Percentiles rank a stretch among this genome's conserved stretches.
phyloP scores from a whole-genome alignment of 2,797 vertebrate genomes.

The Leuciscus waleckii region DNA sequence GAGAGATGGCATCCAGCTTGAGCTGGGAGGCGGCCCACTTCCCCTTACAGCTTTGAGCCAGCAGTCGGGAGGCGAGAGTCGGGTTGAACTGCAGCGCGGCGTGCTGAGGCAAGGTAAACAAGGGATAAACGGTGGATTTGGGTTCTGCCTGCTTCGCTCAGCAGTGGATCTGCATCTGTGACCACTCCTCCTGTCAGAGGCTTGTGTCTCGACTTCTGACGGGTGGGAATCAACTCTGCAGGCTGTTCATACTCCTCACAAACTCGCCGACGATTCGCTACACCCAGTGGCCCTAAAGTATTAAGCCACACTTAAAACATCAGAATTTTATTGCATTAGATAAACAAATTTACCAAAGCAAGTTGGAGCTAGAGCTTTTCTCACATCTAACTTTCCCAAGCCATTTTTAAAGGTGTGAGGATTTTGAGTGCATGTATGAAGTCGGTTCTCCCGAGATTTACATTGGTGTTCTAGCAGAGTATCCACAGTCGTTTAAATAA shows the following conservation, averaged over 20 bases:
- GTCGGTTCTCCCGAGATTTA: neutral
- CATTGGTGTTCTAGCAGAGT: neutral
- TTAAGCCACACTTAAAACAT: neutral
- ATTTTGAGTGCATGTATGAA: neutral
- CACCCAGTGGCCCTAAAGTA: neutral
- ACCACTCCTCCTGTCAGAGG: slow-evolving; percentile 62
- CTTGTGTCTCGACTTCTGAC: slow-evolving; percentile 55
- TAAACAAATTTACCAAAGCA: neutral
- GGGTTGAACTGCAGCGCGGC: slow-evolving; percentile 68
- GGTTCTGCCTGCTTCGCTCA: slow-evolving; percentile 49
- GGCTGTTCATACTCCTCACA: slow-evolving; percentile 20
- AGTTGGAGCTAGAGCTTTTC: neutral
- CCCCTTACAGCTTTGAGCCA: slow-evolving; percentile 62
- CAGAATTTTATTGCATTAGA: neutral
- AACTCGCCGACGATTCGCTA: neutral
- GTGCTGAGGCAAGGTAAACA: slow-evolving; percentile 73
- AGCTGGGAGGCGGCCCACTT: slow-evolving; percentile 62
- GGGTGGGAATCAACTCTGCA: slow-evolving; percentile 32
- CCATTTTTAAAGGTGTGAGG: neutral
- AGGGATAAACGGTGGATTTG: slow-evolving; percentile 77
- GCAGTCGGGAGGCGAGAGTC: slow-evolving; percentile 69
- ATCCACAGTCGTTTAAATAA: neutral
- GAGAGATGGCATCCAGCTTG: slow-evolving; percentile 56
- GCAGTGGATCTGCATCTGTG: slow-evolving; percentile 60
- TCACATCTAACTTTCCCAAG: neutral